These are phyloP conservation scores for Metaphire vulgaris DNA, from an alignment of 1,140 invertebrate genomes.

Conservation along the genomic window DNA sequence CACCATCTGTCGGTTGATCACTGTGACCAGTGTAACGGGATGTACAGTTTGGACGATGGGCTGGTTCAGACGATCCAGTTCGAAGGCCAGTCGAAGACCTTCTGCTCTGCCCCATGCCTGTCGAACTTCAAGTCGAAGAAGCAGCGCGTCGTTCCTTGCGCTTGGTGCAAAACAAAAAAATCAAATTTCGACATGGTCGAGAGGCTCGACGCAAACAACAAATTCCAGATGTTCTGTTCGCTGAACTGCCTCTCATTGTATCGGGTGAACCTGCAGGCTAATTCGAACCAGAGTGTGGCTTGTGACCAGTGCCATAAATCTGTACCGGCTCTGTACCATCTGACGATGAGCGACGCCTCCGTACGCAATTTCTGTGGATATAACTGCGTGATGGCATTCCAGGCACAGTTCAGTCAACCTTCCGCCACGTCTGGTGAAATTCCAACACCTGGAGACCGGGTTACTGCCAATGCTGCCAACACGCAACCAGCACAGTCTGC, in stretches of 20 bases:
- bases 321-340: slow-evolving; percentile 74
- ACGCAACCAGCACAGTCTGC: background rate
- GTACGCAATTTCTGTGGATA: slow-evolving; percentile 84
- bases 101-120: background rate
- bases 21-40: slow-evolving; percentile 49
- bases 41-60: slow-evolving; percentile 36
- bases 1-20: slow-evolving; percentile 70
- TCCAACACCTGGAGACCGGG: background rate
- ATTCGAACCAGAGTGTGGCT: slow-evolving; percentile 33
- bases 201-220: slow-evolving; percentile 61
- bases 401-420: slow-evolving; percentile 43
- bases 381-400: slow-evolving; percentile 78
- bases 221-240: slow-evolving; percentile 77
- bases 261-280: slow-evolving; percentile 50
- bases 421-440: background rate
- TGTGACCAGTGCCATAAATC: slow-evolving; percentile 75
- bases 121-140: slow-evolving; percentile 51
- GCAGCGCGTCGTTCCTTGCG: slow-evolving; percentile 81
- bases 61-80: slow-evolving; percentile 42
- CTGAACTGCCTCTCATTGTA: slow-evolving; percentile 78
- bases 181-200: slow-evolving; percentile 96
- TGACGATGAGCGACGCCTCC: slow-evolving; percentile 86
- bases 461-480: background rate
- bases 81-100: slow-evolving; percentile 41
- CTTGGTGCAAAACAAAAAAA: slow-evolving; percentile 91